Conservation (phyloP, 2,888 invertebrate genomes). For the Amphiduros pacificus region DNA sequence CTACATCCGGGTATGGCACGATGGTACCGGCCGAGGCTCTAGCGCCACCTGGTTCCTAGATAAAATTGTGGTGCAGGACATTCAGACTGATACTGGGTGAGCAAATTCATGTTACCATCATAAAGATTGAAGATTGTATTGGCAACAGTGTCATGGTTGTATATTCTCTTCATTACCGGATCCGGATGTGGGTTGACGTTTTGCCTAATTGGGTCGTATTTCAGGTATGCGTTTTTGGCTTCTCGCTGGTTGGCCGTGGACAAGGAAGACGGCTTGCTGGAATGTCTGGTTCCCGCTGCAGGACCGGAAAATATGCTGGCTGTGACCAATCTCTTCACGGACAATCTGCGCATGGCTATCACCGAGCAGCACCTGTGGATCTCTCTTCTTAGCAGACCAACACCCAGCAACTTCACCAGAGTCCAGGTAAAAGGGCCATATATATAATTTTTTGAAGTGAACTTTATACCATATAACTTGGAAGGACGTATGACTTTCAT, state of each 20-base stretch:
- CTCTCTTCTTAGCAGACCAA: conserved; percentile 59
- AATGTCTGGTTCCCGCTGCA: conserved; percentile 55
- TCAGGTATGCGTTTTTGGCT: conserved; percentile 41
- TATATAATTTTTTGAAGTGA: no score
- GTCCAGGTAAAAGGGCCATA: conserved; percentile 35
- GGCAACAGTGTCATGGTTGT: no score
- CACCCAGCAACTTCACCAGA: conserved; percentile 58
- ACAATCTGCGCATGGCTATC: conserved; percentile 48
- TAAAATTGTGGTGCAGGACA: background rate
- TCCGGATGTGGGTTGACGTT: no score
- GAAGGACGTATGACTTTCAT: no score
- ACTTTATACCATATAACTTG: no score
- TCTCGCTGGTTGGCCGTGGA: conserved; percentile 58
- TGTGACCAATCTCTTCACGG: conserved; percentile 55
- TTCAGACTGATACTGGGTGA: background rate
- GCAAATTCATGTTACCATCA: no score
- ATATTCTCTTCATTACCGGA: no score
- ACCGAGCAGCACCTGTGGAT: conserved; percentile 61
- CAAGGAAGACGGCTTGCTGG: conserved; percentile 57
- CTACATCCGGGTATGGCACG: background rate
- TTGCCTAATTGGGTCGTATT: no score
- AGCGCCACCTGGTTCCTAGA: background rate
- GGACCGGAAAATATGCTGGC: conserved; percentile 48
- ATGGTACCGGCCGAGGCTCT: background rate
- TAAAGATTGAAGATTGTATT: no score